Conservation (phyloP, 2,888 invertebrate genomes). For the Drosophila incognita region DNA sequence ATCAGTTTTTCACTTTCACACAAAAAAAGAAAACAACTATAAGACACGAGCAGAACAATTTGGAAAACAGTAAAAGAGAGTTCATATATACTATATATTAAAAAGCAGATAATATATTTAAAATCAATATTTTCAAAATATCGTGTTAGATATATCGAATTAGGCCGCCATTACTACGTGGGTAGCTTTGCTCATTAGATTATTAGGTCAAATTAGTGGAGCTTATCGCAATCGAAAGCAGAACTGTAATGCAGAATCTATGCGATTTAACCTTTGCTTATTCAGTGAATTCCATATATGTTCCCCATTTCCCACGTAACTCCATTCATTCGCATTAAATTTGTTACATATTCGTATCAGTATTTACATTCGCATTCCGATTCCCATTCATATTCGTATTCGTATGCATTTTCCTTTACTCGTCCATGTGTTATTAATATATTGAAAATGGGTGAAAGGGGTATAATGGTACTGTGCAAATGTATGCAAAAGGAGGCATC, state of each 20-base stretch:
- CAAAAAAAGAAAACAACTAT: neutral
- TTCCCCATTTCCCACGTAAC: neutral
- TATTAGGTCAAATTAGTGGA: constrained; percentile 50
- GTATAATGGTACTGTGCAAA: neutral
- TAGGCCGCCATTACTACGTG: too few relatives aligned
- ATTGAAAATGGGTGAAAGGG: neutral
- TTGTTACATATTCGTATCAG: constrained; percentile 50
- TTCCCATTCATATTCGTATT: constrained; percentile 31
- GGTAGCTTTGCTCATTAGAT: neutral
- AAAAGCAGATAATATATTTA: too few relatives aligned
- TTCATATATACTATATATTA: neutral
- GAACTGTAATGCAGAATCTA: constrained; percentile 14
- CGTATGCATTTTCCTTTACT: constrained; percentile 36
- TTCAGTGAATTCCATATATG: constrained; percentile 8
- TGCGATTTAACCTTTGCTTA: constrained; percentile 48
- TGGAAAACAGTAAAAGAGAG: neutral
- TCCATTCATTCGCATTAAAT: constrained; percentile 46
- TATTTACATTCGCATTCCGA: constrained; percentile 26
- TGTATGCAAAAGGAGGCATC: neutral
- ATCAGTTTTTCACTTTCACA: neutral
- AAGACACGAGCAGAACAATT: neutral
- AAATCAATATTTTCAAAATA: neutral
- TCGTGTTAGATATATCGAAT: neutral
- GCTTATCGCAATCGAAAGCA: constrained; percentile 36
- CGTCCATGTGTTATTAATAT: constrained; percentile 15